Conservation (phyloP, 2,113 vertebrate genomes). For the Eubucco bourcierii region DNA sequence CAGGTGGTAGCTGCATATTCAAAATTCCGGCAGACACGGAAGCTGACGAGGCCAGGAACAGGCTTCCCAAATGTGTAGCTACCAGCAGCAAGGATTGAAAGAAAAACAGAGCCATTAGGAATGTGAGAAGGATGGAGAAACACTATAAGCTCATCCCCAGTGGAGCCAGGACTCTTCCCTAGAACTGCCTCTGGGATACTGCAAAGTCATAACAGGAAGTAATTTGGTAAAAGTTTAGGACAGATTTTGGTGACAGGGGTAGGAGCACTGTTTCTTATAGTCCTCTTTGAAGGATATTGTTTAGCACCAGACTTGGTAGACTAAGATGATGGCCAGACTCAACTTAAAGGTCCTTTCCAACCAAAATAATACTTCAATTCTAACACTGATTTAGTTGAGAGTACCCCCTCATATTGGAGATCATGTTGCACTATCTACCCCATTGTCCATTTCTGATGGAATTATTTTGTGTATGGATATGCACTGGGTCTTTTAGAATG, state of each 20-base stretch:
- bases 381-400: not conserved
- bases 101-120: not conserved
- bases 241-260: not conserved
- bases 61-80: slow-evolving; percentile 80
- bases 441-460: not conserved
- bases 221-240: not conserved
- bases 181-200: not conserved
- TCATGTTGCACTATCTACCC: not conserved
- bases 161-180: not conserved
- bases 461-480: not conserved
- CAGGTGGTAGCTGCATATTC: not conserved
- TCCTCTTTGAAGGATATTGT: no score
- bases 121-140: not conserved
- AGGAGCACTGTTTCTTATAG: not conserved
- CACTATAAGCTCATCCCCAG: not conserved
- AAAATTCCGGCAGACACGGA: slow-evolving; percentile 69
- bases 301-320: no score
- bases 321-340: no score
- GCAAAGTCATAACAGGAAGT: not conserved
- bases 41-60: slow-evolving; percentile 56
- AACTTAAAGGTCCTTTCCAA: no score
- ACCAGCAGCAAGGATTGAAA: not conserved
- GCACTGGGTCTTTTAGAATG: not conserved
- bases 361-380: not conserved
- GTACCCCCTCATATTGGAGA: not conserved